Evolutionary conservation across 2,888 invertebrate species (phyloP), one percentile per base, ranked within the genome.

Genomic region (Paralinhomoeus sp.): DNA sequence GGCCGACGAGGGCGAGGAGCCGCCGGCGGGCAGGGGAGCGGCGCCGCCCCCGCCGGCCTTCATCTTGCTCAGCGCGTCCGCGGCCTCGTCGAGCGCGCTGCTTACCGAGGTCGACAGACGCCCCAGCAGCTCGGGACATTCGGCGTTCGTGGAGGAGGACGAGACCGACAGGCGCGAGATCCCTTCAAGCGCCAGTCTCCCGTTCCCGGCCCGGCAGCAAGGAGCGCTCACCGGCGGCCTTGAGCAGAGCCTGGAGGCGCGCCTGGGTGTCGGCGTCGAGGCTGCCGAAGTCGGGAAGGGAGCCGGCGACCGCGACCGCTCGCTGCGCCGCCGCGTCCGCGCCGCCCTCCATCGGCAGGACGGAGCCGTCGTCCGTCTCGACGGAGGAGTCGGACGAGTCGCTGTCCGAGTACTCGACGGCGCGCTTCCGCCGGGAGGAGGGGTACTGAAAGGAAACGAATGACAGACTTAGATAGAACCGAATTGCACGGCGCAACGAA

Each of bases 11-110:
- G 37, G n/a, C 3, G 20, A 5, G 21, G 37, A 18, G 20, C 12
- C 21, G 12, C 20, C 20, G 3, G 37, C 7, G 21, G 37, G 15
- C 3, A 5, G 37, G 7, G 37, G 20, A 12, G 22, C 21, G 35
- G 3, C 3, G 3, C 33, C n/a, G 13, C 48, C 45, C 43, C 45
- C 45, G 22, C 2, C 12, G 1, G 23, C 39, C 60, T 87, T 77
- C 85, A 89, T 87, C 64, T 84, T 78, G 54, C 84, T 87, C 53
- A 91, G 73, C 45, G 87, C 87, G 56, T 87, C 87, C 50, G 87
- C 87, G 47, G 89, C 89, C 70, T 89, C 87, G 72, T 89, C 87
- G 61, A 91, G 74, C 52, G 89, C 87, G 70, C 84, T 83, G 58
- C 84, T 78, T 53, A 80, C 80, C 57, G 81, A 81, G 43, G 81